Conservation (phyloP, 30 jellyfish, hydroid and myxozoan genomes). For the Chrysaora quinquecirrha region DNA sequence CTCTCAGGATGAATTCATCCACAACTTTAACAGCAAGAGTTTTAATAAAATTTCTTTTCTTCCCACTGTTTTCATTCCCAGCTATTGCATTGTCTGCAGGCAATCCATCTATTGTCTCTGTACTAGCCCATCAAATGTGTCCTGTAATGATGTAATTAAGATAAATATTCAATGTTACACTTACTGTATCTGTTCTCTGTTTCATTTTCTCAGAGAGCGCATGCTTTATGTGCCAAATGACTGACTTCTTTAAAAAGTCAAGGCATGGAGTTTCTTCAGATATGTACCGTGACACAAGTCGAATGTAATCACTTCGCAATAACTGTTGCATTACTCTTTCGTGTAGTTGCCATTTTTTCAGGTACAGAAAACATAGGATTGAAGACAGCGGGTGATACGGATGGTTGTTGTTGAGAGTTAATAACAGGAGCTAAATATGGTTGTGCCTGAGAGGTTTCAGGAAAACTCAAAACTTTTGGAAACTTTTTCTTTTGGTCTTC, state of each 20-base stretch:
- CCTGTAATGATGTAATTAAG: constrained; percentile 1
- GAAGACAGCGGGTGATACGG: too few species aligned
- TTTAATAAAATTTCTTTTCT: neutral
- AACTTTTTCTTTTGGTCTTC: too few species aligned
- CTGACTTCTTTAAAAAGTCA: constrained; percentile 1
- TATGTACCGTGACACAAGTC: constrained; percentile 11
- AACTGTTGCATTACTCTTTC: too few species aligned
- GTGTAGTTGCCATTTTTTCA: too few species aligned
- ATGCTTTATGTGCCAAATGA: constrained; percentile 6
- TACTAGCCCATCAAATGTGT: neutral
- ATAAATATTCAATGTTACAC: neutral
- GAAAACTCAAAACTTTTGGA: too few species aligned
- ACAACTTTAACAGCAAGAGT: neutral
- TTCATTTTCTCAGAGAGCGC: neutral
- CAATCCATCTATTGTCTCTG: too few species aligned
- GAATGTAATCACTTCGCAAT: constrained; percentile 12
- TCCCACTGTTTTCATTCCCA: constrained; percentile 6
- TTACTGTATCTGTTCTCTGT: constrained; percentile 19
- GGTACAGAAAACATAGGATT: too few species aligned
- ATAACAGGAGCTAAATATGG: too few species aligned
- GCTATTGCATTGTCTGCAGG: neutral
- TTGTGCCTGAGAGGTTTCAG: too few species aligned
- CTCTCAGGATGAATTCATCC: constrained; percentile 12
- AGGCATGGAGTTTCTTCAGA: constrained; percentile 11
- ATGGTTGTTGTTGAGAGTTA: too few species aligned